Percentiles rank a stretch among this genome's conserved stretches.
Conservation (phyloP, 1,140 invertebrate genomes). For the Galleria mellonella region DNA sequence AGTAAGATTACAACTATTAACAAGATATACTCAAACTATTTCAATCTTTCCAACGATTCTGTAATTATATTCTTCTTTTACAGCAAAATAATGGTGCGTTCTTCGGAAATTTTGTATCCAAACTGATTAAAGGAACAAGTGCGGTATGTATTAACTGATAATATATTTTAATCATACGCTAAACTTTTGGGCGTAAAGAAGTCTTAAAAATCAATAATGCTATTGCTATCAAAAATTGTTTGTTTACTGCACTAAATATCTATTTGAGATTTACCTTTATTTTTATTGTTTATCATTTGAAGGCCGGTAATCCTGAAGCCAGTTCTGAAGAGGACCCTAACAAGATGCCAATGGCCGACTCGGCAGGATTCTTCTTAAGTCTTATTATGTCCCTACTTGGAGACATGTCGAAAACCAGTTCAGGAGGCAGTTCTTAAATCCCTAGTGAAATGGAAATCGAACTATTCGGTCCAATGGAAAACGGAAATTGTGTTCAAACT, state of each 20-base stretch:
- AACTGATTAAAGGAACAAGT: slow-evolving; percentile 54
- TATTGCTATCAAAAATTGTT: too few relatives aligned
- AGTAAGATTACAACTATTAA: slow-evolving; percentile 20
- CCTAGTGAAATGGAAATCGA: slow-evolving; percentile 11
- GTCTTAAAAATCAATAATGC: too few relatives aligned
- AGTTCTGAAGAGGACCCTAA: slow-evolving; percentile 41
- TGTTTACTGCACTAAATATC: too few relatives aligned
- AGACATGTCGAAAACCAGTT: slow-evolving; percentile 58
- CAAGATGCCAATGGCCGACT: slow-evolving; percentile 38
- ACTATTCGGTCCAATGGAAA: too few relatives aligned
- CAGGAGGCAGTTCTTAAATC: slow-evolving; percentile 29
- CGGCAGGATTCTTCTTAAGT: slow-evolving; percentile 49
- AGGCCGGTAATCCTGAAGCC: slow-evolving; percentile 38
- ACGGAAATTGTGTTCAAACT: too few relatives aligned
- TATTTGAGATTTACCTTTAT: slow-evolving; percentile 1
- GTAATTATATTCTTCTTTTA: slow-evolving; percentile 17
- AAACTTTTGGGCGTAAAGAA: too few relatives aligned
- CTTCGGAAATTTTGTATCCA: slow-evolving; percentile 57
- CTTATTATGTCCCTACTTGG: slow-evolving; percentile 47
- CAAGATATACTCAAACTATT: too few relatives aligned
- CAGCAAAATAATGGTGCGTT: slow-evolving; percentile 68
- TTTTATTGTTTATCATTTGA: slow-evolving; percentile 7
- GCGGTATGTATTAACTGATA: slow-evolving; percentile 33
- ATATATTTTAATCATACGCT: too few relatives aligned
- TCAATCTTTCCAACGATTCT: too few relatives aligned